Percentiles rank a stretch among this genome's conserved stretches.
These are phyloP conservation scores for Leptinotarsa rubiginosa DNA, from an alignment of 2,888 invertebrate genomes.

Conservation along the genomic window DNA sequence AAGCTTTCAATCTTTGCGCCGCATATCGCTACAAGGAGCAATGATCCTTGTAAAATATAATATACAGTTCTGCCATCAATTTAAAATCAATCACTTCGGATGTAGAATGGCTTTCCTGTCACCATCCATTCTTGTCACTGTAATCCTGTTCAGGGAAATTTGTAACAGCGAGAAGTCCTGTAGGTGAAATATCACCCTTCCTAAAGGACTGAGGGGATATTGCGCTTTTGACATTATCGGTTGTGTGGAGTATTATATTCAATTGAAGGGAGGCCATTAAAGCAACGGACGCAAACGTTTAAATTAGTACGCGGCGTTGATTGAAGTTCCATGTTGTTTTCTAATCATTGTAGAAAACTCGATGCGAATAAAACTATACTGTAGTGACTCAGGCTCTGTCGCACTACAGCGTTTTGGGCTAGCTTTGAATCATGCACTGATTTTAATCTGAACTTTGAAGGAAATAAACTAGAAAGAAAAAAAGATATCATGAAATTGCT, in stretches of 20 bases:
- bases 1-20: too few relatives aligned
- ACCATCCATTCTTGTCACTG: neutral
- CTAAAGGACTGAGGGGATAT: neutral
- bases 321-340: conserved; percentile 6
- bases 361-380: too few relatives aligned
- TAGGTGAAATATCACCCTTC: conserved; percentile 6
- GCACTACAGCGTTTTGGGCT: too few relatives aligned
- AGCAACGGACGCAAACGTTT: neutral
- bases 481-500: too few relatives aligned
- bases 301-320: neutral
- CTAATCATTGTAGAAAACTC: neutral
- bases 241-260: neutral
- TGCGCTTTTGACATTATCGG: neutral
- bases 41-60: too few relatives aligned
- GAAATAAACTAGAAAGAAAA: too few relatives aligned
- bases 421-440: too few relatives aligned
- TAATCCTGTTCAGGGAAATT: neutral
- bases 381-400: too few relatives aligned
- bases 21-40: too few relatives aligned
- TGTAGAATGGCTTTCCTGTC: neutral
- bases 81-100: neutral
- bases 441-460: too few relatives aligned
- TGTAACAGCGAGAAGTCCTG: neutral
- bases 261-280: neutral
- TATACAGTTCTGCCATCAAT: neutral